Percentiles rank a stretch among this genome's conserved stretches.
Conservation (phyloP, 2,888 invertebrate species). For the Protula sp. region DNA sequence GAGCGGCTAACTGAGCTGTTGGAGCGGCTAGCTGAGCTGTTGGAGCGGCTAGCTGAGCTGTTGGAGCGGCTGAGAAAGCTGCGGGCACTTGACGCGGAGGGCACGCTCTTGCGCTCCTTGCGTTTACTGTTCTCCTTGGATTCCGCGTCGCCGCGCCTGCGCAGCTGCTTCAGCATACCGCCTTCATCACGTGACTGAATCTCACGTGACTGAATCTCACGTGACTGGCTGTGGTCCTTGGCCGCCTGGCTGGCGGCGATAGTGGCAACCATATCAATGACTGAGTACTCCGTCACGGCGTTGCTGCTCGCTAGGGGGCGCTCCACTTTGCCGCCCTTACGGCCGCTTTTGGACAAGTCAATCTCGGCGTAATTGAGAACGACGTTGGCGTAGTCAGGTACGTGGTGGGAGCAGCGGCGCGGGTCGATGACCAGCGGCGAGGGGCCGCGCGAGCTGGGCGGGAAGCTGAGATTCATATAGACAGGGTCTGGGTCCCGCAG, state of each 20-base stretch:
- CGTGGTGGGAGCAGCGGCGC: background rate
- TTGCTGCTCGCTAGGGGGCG: background rate
- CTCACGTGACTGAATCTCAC: background rate
- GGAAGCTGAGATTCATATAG: background rate
- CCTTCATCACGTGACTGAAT: too few relatives aligned
- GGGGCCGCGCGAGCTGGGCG: background rate
- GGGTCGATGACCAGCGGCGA: background rate
- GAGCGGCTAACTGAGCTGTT: too few relatives aligned
- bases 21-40: background rate
- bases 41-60: background rate
- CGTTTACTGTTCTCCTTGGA: background rate
- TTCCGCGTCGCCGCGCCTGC: background rate
- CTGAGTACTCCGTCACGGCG: slow-evolving; percentile 45
- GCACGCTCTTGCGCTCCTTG: background rate
- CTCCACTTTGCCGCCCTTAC: background rate
- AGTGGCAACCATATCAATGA: slow-evolving; percentile 51
- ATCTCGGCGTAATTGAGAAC: slow-evolving; percentile 51
- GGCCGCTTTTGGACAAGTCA: slow-evolving; percentile 31
- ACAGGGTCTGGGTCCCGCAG: background rate
- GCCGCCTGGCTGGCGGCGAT: slow-evolving; percentile 45
- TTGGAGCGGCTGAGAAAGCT: background rate
- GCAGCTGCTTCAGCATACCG: background rate
- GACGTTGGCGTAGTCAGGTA: slow-evolving; percentile 25
- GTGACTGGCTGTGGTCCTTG: slow-evolving; percentile 32
- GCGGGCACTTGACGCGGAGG: background rate